phyloP scores from a whole-genome alignment of 2,888 invertebrate species.

The Amiota mariae region DNA sequence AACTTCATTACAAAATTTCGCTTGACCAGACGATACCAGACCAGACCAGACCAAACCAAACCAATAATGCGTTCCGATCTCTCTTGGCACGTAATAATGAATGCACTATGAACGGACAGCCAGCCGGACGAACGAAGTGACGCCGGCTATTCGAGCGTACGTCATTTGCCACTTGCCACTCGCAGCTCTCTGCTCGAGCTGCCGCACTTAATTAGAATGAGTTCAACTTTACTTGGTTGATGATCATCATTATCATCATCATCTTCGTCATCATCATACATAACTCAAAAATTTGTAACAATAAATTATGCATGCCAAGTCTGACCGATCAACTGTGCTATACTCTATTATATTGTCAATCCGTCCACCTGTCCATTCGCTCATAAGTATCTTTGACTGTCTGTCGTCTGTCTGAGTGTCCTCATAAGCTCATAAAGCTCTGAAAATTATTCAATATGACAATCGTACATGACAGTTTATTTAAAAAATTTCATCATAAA shows the following conservation, averaged over 20 bases:
- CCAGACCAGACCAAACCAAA: too few relatives aligned
- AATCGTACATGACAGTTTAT: slow-evolving; percentile 63
- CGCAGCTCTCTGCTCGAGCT: too few relatives aligned
- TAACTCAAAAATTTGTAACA: slow-evolving; percentile 40
- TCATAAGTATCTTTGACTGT: not conserved
- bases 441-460: slow-evolving; percentile 64
- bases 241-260: slow-evolving; percentile 11
- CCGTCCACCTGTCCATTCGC: not conserved
- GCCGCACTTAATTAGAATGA: slow-evolving; percentile 62
- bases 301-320: slow-evolving; percentile 63
- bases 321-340: slow-evolving; percentile 29
- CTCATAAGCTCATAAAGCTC: slow-evolving; percentile 45
- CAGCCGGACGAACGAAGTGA: slow-evolving; percentile 1
- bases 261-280: slow-evolving; percentile 33
- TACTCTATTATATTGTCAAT: slow-evolving; percentile 24
- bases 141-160: slow-evolving; percentile 7
- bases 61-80: slow-evolving; percentile 15
- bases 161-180: slow-evolving; percentile 36
- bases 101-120: not conserved
- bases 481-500: slow-evolving; percentile 65
- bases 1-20: slow-evolving; percentile 12
- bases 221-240: slow-evolving; percentile 42
- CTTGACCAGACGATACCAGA: not conserved
- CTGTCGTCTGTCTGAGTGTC: slow-evolving; percentile 15
- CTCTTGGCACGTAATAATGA: slow-evolving; percentile 24